phyloP scores from a whole-genome alignment of 2,888 invertebrate species.

The Caenorhabditis sp. region DNA sequence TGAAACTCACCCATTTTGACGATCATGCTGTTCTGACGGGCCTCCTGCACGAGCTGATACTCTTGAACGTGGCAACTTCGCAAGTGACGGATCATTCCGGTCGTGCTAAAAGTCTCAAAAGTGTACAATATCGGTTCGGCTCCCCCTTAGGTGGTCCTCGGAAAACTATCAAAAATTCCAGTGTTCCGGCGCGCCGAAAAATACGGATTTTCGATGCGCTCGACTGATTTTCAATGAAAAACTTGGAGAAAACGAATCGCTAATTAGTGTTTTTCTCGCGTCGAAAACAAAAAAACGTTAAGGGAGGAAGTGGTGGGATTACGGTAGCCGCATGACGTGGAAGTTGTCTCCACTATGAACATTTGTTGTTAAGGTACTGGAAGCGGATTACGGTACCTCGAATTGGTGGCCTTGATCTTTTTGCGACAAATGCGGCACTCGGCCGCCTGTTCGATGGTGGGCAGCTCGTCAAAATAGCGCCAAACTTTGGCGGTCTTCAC shows the following conservation, averaged over 20 bases:
- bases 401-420: conserved; percentile 78
- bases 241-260: conserved; percentile 3
- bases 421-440: conserved; percentile 75
- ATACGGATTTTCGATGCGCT: too few species aligned
- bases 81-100: conserved; percentile 78
- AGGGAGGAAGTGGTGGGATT: too few species aligned
- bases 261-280: conserved; percentile 29
- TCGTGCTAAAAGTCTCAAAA: conserved; percentile 75
- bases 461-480: conserved; percentile 75
- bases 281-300: too few species aligned
- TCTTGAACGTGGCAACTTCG: conserved; percentile 75
- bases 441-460: conserved; percentile 75
- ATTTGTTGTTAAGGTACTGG: too few species aligned
- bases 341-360: too few species aligned
- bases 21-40: conserved; percentile 66
- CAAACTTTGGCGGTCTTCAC: conserved; percentile 73
- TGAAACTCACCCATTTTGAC: conserved; percentile 67
- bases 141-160: too few species aligned
- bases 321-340: too few species aligned
- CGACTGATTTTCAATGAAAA: conserved; percentile 37
- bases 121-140: too few species aligned
- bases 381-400: conserved; percentile 66
- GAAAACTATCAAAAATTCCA: conserved; percentile 7
- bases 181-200: too few species aligned
- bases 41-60: conserved; percentile 71